Evolutionary conservation across 2,113 vertebrate genomes (phyloP), one percentile per base, ranked within the genome.

Genomic region (Rhea pennata): DNA sequence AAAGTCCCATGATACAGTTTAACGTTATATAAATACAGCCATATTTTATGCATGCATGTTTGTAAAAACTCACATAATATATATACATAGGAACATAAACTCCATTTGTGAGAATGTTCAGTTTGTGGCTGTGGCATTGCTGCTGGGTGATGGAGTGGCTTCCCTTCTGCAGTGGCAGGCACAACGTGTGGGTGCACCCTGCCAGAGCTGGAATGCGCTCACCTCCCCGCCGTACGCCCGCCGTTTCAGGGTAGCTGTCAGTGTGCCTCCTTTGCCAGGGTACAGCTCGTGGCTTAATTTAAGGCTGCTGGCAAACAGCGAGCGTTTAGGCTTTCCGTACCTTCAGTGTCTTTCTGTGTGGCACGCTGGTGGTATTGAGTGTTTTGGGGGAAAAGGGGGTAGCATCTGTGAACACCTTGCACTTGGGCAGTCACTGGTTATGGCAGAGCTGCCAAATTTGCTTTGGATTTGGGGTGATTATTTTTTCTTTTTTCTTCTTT

Each of bases 111-210:
- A 23, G 70, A 62, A 16, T 39, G 36, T n/a, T 64, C 36, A 39
- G 6, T 23, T 54, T 50, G 15, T 89, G 73, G 23, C 29, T 81
- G 56, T 80, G 51, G 48, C 29, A 17, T n/a, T 42, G 17, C 15
- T 67, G 5, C 5, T 51, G 40, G 33, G 21, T 64, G 56, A 19
- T 3, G 0, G 16, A 31, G 1, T 1, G 4, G 9, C 5, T 72
- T 39, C 22, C 22, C 69, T 77, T 76, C 64, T 23, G 53, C 16
- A 22, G 20, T 50, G 42, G 17, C 2, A 4, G 40, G 20, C 31
- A 12, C 15, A 21, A 9, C 64, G 33, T 54, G 22, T 23, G 29
- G 12, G 23, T 64, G 42, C 42, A 80, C 17, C 53, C 22, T 64
- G 51, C 73, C 53, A 59, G 58, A 87, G 42, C 33, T 88, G 19